These are phyloP conservation scores for Pocillopora meandrina DNA, from an alignment of 92 coral and sea anemone genomes.

Conservation along the genomic window DNA sequence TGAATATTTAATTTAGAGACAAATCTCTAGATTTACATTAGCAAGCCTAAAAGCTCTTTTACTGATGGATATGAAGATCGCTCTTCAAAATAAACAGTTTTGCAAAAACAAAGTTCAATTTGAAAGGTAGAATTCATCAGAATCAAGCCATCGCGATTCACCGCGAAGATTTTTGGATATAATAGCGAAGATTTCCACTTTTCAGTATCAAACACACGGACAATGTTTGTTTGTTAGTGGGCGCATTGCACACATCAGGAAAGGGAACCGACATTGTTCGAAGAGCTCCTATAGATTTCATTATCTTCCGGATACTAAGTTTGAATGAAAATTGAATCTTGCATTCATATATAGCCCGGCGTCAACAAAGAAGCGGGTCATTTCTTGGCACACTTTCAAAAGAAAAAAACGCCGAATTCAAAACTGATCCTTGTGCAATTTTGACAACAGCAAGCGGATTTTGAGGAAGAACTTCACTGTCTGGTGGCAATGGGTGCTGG, in stretches of 20 bases:
- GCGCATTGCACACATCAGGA: too few species aligned
- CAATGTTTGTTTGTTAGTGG: too few species aligned
- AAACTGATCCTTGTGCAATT: background rate
- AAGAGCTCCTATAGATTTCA: background rate
- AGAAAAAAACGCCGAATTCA: background rate
- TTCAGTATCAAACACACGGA: too few species aligned
- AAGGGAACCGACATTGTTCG: background rate
- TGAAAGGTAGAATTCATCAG: background rate
- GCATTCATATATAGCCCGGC: background rate
- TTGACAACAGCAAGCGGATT: background rate
- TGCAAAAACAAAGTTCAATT: background rate
- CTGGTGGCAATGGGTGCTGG: background rate
- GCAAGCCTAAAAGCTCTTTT: background rate
- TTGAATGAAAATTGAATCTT: background rate
- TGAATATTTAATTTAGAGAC: conserved; percentile 21
- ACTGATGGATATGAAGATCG: background rate
- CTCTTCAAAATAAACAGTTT: too few species aligned
- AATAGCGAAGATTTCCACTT: too few species aligned
- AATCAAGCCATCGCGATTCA: too few species aligned
- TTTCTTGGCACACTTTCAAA: conserved; percentile 3
- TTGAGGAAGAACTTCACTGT: too few species aligned
- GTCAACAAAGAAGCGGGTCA: background rate
- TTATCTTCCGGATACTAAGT: background rate
- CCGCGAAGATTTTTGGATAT: too few species aligned
- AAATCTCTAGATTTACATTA: background rate